A percentile compares a stretch with the other conserved stretches of the same genome.
Evolutionary conservation across 2,113 vertebrate species (phyloP).

Genomic region (Ictalurus punctatus): DNA sequence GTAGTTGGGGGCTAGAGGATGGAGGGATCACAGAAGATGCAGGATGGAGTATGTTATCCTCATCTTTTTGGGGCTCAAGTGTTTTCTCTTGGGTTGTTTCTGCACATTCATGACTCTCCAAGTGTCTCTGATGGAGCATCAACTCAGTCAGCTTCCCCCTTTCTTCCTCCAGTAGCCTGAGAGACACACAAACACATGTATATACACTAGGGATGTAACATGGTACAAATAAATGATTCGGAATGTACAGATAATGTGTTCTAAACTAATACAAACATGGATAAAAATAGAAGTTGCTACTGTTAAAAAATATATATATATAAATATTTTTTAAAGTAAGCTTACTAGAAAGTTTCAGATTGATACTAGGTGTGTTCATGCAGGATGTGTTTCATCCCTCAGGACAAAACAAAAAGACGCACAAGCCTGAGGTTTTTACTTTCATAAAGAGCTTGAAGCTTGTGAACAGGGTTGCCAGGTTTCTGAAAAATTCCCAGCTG

Average conservation of each 20-base stretch:
- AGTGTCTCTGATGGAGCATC: constrained; percentile 18
- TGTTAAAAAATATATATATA: no score
- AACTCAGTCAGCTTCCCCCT: constrained; percentile 38
- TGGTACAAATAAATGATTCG: background rate
- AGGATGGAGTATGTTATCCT: background rate
- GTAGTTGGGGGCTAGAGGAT: background rate
- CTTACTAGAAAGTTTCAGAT: background rate
- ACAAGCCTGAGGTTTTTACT: background rate
- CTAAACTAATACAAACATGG: background rate
- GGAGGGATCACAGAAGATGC: background rate
- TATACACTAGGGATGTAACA: background rate
- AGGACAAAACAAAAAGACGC: background rate
- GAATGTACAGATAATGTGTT: background rate
- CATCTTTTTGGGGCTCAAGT: background rate
- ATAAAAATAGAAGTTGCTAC: background rate
- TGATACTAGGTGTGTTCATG: background rate
- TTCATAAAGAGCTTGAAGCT: background rate
- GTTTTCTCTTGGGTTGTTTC: constrained; percentile 1
- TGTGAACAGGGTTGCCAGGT: background rate
- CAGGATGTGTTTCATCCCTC: background rate
- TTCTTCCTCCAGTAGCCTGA: constrained; percentile 50
- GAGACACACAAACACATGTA: background rate
- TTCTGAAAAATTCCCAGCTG: background rate
- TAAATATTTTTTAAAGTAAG: no score
- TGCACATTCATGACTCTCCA: background rate